Evolutionary conservation across 2,797 vertebrate species (phyloP).

Genomic region (Gastrophryne carolinensis): DNA sequence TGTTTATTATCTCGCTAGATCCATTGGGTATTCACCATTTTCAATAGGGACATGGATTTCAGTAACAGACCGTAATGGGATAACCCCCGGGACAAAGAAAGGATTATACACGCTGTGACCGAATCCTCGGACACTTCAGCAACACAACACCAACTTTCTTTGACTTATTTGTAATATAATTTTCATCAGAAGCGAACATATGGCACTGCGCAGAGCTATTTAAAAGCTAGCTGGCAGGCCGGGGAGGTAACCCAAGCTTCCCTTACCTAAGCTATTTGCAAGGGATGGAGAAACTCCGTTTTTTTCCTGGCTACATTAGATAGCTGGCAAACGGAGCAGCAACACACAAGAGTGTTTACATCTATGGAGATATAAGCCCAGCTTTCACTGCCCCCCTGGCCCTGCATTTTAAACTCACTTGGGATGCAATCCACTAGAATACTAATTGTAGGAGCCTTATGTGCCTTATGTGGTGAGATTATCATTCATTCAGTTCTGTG

Average conservation of each 20-base stretch:
- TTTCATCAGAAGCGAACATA: conserved; percentile 23
- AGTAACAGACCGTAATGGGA: conserved; percentile 11
- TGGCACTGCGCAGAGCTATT: not conserved
- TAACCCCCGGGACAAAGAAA: conserved; percentile 1
- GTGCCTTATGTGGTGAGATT: too few relatives aligned
- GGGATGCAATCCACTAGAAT: too few relatives aligned
- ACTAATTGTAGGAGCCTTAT: too few relatives aligned
- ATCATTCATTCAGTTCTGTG: too few relatives aligned
- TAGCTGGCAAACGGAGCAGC: not conserved
- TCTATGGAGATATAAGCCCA: too few relatives aligned
- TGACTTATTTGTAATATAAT: not conserved
- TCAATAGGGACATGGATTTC: conserved; percentile 6
- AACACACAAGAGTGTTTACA: not conserved
- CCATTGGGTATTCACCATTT: conserved; percentile 14
- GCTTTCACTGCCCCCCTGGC: too few relatives aligned
- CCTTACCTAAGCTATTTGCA: not conserved
- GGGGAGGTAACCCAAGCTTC: not conserved
- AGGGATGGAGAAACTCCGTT: not conserved
- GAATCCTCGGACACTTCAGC: not conserved
- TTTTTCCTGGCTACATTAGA: not conserved
- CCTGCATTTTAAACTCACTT: too few relatives aligned
- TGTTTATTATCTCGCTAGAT: not conserved
- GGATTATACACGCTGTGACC: conserved; percentile 14
- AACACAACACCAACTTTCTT: conserved; percentile 16
- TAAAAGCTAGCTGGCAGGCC: not conserved